phyloP scores from a whole-genome alignment of 2,797 vertebrate genomes.

The Amphiprion clarkii region DNA sequence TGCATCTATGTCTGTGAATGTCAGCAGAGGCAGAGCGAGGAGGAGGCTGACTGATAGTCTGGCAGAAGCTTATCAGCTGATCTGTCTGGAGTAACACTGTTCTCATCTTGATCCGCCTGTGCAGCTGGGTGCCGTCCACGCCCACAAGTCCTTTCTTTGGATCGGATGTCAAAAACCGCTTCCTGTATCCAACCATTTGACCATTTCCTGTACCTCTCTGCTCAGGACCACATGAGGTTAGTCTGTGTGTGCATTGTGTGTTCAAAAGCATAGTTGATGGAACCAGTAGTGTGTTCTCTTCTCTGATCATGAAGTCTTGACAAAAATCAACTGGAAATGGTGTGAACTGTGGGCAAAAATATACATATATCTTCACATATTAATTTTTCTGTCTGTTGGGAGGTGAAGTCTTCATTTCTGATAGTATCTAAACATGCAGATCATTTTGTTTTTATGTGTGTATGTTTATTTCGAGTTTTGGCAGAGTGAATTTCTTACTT shows the following conservation, averaged over 20 bases:
- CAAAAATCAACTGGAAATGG: neutral
- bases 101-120: constrained; percentile 68
- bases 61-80: constrained; percentile 77
- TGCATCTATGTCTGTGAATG: constrained; percentile 11
- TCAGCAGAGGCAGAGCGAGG: constrained; percentile 38
- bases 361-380: neutral
- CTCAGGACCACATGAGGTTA: neutral
- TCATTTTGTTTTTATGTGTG: neutral
- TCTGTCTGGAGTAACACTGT: constrained; percentile 73
- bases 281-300: neutral
- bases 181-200: constrained; percentile 68
- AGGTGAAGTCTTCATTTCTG: neutral
- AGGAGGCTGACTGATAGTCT: constrained; percentile 66
- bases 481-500: neutral
- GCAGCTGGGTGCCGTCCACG: constrained; percentile 65
- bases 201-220: constrained; percentile 58
- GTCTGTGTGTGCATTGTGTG: constrained; percentile 4
- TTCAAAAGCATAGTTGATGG: neutral
- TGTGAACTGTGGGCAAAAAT: neutral
- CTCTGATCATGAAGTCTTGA: neutral
- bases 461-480: neutral
- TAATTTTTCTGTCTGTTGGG: neutral
- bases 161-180: constrained; percentile 76
- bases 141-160: constrained; percentile 61
- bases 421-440: neutral